A percentile compares a stretch with the other conserved stretches of the same genome.
Evolutionary conservation across 1,140 invertebrate species (phyloP).

Genomic region (Microplitis demolitor): DNA sequence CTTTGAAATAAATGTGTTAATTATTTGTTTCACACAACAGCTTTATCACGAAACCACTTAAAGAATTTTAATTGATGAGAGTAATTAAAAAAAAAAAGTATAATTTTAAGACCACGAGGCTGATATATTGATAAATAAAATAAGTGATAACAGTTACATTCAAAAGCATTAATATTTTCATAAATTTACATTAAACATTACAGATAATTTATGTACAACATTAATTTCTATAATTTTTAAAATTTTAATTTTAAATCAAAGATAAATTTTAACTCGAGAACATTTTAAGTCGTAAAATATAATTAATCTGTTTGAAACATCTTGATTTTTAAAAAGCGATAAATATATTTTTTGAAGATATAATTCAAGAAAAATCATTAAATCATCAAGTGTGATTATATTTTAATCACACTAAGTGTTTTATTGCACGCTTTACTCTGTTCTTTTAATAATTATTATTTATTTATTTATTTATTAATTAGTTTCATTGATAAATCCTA

Average conservation of each 20-base stretch:
- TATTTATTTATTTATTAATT: too few species aligned
- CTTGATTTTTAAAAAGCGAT: background rate
- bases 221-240: constrained; percentile 52
- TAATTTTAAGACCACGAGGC: background rate
- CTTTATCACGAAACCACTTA: too few species aligned
- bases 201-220: constrained; percentile 47
- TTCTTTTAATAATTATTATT: background rate
- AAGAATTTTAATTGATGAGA: too few species aligned
- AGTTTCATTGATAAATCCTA: background rate
- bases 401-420: too few species aligned
- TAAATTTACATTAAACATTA: constrained; percentile 57
- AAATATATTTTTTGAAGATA: background rate
- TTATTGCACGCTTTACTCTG: too few species aligned
- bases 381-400: background rate
- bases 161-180: constrained; percentile 53
- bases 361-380: background rate
- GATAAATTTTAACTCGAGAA: background rate
- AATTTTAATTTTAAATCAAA: constrained; percentile 46
- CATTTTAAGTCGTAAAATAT: constrained; percentile 1
- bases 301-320: background rate
- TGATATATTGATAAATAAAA: background rate
- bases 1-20: too few species aligned
- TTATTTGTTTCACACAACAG: too few species aligned
- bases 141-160: constrained; percentile 26
- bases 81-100: background rate